Evolutionary conservation across 2,888 invertebrate genomes (phyloP).

Genomic region (Dermolepida albohirtum): DNA sequence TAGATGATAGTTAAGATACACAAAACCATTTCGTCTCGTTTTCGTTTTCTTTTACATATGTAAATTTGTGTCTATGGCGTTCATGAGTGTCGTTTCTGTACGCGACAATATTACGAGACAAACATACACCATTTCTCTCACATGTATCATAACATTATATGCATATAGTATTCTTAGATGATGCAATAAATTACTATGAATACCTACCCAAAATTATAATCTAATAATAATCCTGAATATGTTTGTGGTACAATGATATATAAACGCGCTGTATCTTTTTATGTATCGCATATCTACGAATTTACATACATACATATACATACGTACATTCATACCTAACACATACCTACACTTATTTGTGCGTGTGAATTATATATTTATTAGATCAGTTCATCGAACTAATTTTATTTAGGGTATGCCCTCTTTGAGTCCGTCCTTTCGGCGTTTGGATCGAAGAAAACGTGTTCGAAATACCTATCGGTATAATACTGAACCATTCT

Average conservation of each 20-base stretch:
- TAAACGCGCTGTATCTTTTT: neutral
- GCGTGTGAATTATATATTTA: conserved; percentile 15
- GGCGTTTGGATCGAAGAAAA: conserved; percentile 1
- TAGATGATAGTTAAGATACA: conserved; percentile 17
- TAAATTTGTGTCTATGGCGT: conserved; percentile 24
- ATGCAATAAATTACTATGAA: conserved; percentile 18
- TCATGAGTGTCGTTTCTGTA: conserved; percentile 24
- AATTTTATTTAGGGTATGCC: conserved; percentile 22
- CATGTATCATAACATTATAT: neutral
- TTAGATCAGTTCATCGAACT: conserved; percentile 29
- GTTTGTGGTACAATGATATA: conserved; percentile 4
- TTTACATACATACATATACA: no score
- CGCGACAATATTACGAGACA: conserved; percentile 3
- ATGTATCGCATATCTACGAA: no score
- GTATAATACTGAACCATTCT: conserved; percentile 20
- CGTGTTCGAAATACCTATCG: conserved; percentile 21
- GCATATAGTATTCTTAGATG: conserved; percentile 7
- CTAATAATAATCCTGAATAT: conserved; percentile 1
- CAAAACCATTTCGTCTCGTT: conserved; percentile 18
- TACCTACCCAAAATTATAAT: conserved; percentile 13
- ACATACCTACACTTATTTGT: conserved; percentile 2
- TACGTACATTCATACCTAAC: neutral
- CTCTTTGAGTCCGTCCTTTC: neutral
- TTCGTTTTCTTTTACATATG: conserved; percentile 30
- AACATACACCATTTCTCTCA: conserved; percentile 3